phyloP scores from a whole-genome alignment of 2,888 invertebrate genomes.

The Drosophila putrida region DNA sequence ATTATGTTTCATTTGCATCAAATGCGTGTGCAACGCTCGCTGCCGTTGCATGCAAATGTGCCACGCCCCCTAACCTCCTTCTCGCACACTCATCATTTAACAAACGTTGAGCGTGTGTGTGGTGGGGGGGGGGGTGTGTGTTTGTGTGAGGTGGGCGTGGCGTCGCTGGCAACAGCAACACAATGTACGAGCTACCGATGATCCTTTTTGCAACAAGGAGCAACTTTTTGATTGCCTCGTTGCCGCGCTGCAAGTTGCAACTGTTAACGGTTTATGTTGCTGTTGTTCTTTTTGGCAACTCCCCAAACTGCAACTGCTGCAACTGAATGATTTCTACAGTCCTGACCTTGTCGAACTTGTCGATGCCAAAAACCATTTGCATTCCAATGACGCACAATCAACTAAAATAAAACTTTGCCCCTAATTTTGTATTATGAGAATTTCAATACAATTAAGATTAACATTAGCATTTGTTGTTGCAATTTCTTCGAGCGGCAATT shows the following conservation, averaged over 20 bases:
- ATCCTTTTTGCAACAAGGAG: slow-evolving; percentile 48
- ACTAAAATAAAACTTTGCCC: slow-evolving; percentile 27
- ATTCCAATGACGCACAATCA: slow-evolving; percentile 16
- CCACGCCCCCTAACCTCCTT: slow-evolving; percentile 38
- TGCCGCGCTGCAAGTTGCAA: slow-evolving; percentile 37
- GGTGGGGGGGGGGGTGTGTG: neutral
- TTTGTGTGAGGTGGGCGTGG: slow-evolving; percentile 20
- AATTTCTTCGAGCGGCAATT: slow-evolving; percentile 65
- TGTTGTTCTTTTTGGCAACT: slow-evolving; percentile 29
- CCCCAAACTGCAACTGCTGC: slow-evolving; percentile 11
- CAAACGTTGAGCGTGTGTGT: slow-evolving; percentile 13
- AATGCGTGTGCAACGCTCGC: slow-evolving; percentile 58
- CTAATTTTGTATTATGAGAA: slow-evolving; percentile 11
- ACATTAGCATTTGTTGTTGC: slow-evolving; percentile 42
- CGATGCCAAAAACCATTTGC: slow-evolving; percentile 19
- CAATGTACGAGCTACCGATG: slow-evolving; percentile 47
- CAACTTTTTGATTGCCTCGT: slow-evolving; percentile 62
- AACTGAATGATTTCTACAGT: slow-evolving; percentile 33
- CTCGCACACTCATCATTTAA: slow-evolving; percentile 20
- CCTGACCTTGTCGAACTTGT: slow-evolving; percentile 58
- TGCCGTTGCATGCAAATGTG: slow-evolving; percentile 70
- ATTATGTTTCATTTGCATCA: slow-evolving; percentile 81
- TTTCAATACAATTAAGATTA: slow-evolving; percentile 67
- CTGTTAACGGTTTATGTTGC: slow-evolving; percentile 28
- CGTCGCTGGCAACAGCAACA: slow-evolving; percentile 31